A percentile compares a stretch with the other conserved stretches of the same genome.
phyloP scores from a whole-genome alignment of 2,888 invertebrate genomes.

The Didymodactylos carnosus region DNA sequence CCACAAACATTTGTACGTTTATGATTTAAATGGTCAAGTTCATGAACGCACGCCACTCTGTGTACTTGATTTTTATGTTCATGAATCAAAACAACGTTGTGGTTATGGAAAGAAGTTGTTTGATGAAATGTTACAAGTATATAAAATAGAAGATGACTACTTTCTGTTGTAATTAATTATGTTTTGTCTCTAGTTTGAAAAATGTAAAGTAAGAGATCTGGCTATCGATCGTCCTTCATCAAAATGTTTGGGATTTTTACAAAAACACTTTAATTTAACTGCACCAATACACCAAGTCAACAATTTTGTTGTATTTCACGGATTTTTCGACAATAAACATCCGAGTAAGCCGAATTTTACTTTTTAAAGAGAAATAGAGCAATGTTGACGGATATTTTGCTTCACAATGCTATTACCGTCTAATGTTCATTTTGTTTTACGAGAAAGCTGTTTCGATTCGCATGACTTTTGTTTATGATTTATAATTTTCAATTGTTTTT shows the following conservation, averaged over 20 bases:
- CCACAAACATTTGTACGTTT: conserved; percentile 63
- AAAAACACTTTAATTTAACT: conserved; percentile 55
- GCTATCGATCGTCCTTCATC: conserved; percentile 81
- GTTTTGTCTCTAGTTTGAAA: conserved; percentile 14
- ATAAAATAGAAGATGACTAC: not conserved
- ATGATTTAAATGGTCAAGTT: conserved; percentile 35
- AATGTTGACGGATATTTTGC: too few species aligned
- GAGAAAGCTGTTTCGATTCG: too few species aligned
- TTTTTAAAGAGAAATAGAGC: too few species aligned
- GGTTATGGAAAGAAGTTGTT: conserved; percentile 66
- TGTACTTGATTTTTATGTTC: conserved; percentile 75
- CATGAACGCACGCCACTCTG: conserved; percentile 63
- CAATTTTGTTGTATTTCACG: conserved; percentile 64
- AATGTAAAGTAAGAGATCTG: conserved; percentile 47
- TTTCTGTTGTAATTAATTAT: not conserved
- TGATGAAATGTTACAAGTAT: conserved; percentile 53
- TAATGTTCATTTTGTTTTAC: too few species aligned
- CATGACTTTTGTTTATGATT: too few species aligned
- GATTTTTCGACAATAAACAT: conserved; percentile 46
- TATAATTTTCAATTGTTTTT: too few species aligned
- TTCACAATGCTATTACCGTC: too few species aligned
- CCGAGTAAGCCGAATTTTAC: too few species aligned
- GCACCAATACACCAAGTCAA: conserved; percentile 58
- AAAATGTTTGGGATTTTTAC: conserved; percentile 63
- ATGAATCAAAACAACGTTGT: conserved; percentile 58